A percentile compares a stretch with the other conserved stretches of the same genome.
Conservation (phyloP, 2,113 vertebrate genomes). For the Oreamnos americanus region DNA sequence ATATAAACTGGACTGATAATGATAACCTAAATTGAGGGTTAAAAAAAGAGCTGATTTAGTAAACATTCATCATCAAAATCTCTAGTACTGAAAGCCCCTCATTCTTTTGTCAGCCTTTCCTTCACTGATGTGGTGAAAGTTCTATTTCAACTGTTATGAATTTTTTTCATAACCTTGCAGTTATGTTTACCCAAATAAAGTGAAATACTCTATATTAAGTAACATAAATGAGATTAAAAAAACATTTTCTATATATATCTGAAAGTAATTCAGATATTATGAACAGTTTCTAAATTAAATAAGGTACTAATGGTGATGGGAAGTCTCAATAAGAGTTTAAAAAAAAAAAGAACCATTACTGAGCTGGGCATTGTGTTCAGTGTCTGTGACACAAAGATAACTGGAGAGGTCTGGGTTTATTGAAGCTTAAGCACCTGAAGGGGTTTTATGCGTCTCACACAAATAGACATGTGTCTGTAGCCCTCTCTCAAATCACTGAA, state of each 20-base stretch:
- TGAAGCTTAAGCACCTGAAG: not conserved
- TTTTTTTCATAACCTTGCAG: not conserved
- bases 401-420: not conserved
- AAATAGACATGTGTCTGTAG: not conserved
- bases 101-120: not conserved
- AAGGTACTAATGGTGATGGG: not conserved
- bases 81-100: not conserved
- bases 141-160: not conserved
- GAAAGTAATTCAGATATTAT: not conserved
- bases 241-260: not conserved
- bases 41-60: not conserved
- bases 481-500: not conserved
- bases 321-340: not conserved
- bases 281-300: not conserved
- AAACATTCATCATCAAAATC: not conserved
- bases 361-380: not conserved
- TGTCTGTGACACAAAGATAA: not conserved
- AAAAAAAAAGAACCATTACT: not conserved
- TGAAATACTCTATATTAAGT: not conserved
- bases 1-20: not conserved
- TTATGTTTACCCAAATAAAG: not conserved
- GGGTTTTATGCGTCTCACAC: not conserved
- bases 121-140: not conserved
- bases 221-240: not conserved
- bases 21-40: not conserved